phyloP scores from a whole-genome alignment of 2,888 invertebrate genomes.

The Lacanobia wlatinum region DNA sequence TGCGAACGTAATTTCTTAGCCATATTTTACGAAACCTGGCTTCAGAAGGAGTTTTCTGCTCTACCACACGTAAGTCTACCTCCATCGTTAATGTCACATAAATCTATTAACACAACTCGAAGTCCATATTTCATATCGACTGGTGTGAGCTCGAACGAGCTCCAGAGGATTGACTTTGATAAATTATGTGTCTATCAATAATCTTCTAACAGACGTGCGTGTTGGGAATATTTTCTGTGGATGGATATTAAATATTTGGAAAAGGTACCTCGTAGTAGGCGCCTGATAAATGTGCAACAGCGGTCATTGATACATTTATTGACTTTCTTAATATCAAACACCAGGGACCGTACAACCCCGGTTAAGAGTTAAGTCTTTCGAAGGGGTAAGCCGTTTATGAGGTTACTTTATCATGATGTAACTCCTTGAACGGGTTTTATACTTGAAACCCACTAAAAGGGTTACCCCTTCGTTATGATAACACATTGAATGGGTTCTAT shows the following conservation, averaged over 20 bases:
- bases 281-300: too few relatives aligned
- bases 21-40: background rate
- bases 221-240: slow-evolving; percentile 29
- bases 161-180: slow-evolving; percentile 47
- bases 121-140: slow-evolving; percentile 43
- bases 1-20: background rate
- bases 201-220: slow-evolving; percentile 23
- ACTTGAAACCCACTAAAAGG: too few relatives aligned
- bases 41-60: background rate
- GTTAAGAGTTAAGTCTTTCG: too few relatives aligned
- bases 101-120: slow-evolving; percentile 43
- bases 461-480: too few relatives aligned
- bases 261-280: too few relatives aligned
- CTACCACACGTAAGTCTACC: background rate
- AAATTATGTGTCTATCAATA: slow-evolving; percentile 47
- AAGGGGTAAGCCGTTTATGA: too few relatives aligned
- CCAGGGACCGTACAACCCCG: too few relatives aligned
- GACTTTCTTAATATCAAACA: too few relatives aligned
- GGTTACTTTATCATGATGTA: too few relatives aligned
- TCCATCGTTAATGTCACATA: slow-evolving; percentile 27
- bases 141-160: slow-evolving; percentile 13
- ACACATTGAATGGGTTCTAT: too few relatives aligned
- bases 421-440: too few relatives aligned
- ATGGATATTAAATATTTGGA: slow-evolving; percentile 26
- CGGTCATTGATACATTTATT: too few relatives aligned